These are phyloP conservation scores for Speoplatyrhinus poulsoni DNA, from an alignment of 2,113 vertebrate genomes.

Conservation along the genomic window DNA sequence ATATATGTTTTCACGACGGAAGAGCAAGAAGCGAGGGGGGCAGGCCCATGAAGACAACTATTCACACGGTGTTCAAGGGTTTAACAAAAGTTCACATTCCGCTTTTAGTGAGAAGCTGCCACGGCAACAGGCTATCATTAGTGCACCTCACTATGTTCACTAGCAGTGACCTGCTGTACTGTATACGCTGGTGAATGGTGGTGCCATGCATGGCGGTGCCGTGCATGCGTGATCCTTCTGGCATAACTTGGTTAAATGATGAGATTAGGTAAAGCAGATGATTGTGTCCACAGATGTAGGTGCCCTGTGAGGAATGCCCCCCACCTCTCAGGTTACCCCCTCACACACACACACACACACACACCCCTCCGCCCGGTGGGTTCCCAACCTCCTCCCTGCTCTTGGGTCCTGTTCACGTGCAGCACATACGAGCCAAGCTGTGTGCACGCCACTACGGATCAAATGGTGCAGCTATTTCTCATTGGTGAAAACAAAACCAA, in stretches of 20 bases:
- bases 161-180: neutral
- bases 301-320: constrained; percentile 76
- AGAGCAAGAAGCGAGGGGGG: too few relatives aligned
- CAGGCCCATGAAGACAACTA: neutral
- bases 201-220: neutral
- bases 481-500: too few relatives aligned
- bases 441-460: too few relatives aligned
- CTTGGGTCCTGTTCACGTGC: constrained; percentile 15
- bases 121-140: too few relatives aligned
- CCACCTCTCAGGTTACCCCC: constrained; percentile 72
- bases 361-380: constrained; percentile 23
- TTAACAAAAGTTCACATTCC: neutral
- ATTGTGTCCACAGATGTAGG: constrained; percentile 76
- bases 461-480: too few relatives aligned
- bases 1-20: neutral
- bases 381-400: constrained; percentile 54
- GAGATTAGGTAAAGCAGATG: constrained; percentile 70
- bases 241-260: constrained; percentile 51
- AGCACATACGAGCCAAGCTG: too few relatives aligned
- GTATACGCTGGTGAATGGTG: neutral
- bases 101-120: neutral
- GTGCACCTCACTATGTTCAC: neutral
- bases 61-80: neutral
- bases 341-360: constrained; percentile 1
- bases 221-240: constrained; percentile 20